phyloP scores from a whole-genome alignment of 2,113 vertebrate species.

The Podocnemis expansa region DNA sequence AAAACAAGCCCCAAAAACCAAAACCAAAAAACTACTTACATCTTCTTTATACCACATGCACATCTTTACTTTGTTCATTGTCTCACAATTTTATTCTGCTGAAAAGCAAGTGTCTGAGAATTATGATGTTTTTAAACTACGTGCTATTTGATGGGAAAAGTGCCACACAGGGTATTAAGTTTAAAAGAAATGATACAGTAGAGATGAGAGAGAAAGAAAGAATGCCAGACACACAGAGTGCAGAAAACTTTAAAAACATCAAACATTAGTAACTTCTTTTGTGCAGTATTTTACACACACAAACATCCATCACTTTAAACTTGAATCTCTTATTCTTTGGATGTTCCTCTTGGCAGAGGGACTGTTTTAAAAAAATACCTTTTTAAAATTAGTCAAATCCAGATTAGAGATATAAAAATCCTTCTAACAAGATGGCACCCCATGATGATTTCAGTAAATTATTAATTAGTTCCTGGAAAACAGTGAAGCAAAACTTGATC shows the following conservation, averaged over 20 bases:
- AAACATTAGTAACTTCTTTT: constrained; percentile 52
- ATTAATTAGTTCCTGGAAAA: background rate
- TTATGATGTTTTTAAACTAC: constrained; percentile 33
- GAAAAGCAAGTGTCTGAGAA: constrained; percentile 52
- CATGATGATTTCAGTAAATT: constrained; percentile 26
- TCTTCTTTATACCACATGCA: constrained; percentile 53
- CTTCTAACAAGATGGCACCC: constrained; percentile 9
- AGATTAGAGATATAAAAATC: background rate
- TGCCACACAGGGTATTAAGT: constrained; percentile 70
- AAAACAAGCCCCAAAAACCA: background rate
- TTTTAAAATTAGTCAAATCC: constrained; percentile 20
- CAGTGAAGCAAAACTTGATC: background rate
- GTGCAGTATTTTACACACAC: constrained; percentile 32
- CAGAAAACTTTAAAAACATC: constrained; percentile 54
- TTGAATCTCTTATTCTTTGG: constrained; percentile 51
- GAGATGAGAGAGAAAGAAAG: constrained; percentile 61
- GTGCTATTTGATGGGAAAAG: constrained; percentile 61
- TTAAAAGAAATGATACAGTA: constrained; percentile 68
- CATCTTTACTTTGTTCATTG: constrained; percentile 54
- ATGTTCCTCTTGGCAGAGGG: constrained; percentile 52
- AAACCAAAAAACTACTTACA: background rate
- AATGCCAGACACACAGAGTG: constrained; percentile 52
- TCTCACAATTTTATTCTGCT: constrained; percentile 53
- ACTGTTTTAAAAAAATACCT: constrained; percentile 49
- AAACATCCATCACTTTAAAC: constrained; percentile 13